A percentile compares a stretch with the other conserved stretches of the same genome.
phyloP scores from a whole-genome alignment of 2,113 vertebrate genomes.

The Passer domesticus region DNA sequence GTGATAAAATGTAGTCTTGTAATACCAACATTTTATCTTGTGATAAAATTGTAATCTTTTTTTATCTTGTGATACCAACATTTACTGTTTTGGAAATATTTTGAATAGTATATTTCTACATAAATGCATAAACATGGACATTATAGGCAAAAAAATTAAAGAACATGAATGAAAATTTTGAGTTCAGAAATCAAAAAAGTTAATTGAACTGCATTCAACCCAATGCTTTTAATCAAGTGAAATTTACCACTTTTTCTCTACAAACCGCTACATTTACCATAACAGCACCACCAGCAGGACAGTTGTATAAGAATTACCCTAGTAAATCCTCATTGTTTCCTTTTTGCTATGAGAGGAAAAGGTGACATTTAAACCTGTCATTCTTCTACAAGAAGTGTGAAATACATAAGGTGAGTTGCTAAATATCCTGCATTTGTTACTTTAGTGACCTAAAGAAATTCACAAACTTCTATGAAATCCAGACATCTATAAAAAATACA shows the following conservation, averaged over 20 bases:
- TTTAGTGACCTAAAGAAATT: not conserved
- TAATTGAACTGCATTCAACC: not conserved
- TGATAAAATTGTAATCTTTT: no score
- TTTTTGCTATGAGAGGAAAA: not conserved
- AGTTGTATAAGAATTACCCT: not conserved
- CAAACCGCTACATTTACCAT: not conserved
- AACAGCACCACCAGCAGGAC: not conserved
- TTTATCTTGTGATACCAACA: rapidly evolving
- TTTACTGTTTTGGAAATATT: not conserved
- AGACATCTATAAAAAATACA: not conserved
- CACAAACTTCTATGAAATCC: not conserved
- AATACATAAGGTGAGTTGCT: not conserved
- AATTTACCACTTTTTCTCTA: not conserved
- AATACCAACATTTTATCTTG: not conserved
- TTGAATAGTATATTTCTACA: not conserved
- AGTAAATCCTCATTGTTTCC: not conserved
- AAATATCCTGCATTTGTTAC: not conserved
- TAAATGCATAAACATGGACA: not conserved
- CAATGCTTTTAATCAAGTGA: not conserved
- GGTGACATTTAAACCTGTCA: not conserved
- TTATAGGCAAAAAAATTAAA: not conserved
- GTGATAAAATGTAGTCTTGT: not conserved
- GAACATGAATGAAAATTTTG: not conserved
- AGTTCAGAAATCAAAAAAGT: not conserved
- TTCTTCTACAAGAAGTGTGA: not conserved